Percentiles rank a stretch among this genome's conserved stretches.
Conservation (phyloP, 1,140 invertebrate species). For the Lycorma delicatula region DNA sequence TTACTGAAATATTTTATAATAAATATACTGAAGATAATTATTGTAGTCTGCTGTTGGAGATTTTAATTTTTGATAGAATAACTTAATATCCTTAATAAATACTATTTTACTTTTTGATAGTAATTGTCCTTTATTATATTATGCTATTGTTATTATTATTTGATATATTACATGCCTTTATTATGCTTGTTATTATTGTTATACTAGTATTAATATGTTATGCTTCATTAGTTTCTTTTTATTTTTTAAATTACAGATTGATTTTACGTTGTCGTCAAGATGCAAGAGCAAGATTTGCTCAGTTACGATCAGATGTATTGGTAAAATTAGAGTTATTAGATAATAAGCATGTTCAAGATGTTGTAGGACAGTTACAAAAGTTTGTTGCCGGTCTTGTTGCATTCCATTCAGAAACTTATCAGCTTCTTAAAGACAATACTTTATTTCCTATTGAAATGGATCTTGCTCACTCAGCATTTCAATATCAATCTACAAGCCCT, state of each 20-base stretch:
- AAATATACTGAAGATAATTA: no score
- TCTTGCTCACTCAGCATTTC: constrained; percentile 82
- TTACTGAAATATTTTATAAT: no score
- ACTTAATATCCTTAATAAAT: no score
- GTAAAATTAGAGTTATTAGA: constrained; percentile 95
- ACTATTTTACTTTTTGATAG: no score
- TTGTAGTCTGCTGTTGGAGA: no score
- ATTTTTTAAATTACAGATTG: constrained; percentile 46
- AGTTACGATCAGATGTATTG: constrained; percentile 85
- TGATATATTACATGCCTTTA: no score
- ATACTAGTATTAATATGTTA: no score
- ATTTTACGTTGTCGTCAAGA: constrained; percentile 92
- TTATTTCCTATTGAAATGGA: constrained; percentile 97
- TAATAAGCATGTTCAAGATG: constrained; percentile 93
- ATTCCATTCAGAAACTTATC: constrained; percentile 41
- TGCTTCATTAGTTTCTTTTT: background rate
- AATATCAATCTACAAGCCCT: constrained; percentile 59
- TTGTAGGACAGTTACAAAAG: constrained; percentile 74
- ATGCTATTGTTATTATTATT: no score
- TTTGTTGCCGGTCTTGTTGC: constrained; percentile 49
- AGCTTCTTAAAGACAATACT: constrained; percentile 60
- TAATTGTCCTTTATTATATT: no score
- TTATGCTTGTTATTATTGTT: no score
- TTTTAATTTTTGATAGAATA: no score
- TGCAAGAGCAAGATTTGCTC: constrained; percentile 82